phyloP scores from a whole-genome alignment of 1,140 invertebrate genomes.

The Drosophila lacertosa region DNA sequence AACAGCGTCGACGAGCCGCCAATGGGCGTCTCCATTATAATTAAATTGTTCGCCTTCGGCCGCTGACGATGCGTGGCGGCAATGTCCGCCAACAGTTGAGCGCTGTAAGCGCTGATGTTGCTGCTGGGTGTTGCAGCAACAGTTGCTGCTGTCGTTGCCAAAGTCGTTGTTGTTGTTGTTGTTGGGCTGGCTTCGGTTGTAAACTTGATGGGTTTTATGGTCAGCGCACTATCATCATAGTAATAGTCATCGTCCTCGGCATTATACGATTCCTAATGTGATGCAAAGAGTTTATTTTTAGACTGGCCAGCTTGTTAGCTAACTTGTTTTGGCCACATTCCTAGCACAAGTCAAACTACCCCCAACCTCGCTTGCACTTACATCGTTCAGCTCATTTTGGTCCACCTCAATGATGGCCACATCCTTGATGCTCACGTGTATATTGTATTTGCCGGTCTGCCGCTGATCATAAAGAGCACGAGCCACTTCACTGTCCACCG shows the following conservation, averaged over 20 bases:
- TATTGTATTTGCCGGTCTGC: slow-evolving; percentile 90
- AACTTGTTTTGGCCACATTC: slow-evolving; percentile 53
- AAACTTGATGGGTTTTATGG: slow-evolving; percentile 75
- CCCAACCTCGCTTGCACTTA: slow-evolving; percentile 73
- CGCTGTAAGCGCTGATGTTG: slow-evolving; percentile 47
- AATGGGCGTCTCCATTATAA: slow-evolving; percentile 62
- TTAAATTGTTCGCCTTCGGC: slow-evolving; percentile 53
- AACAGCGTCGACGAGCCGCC: slow-evolving; percentile 36
- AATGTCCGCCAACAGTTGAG: slow-evolving; percentile 60
- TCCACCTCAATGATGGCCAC: slow-evolving; percentile 89
- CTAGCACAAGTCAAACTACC: not conserved
- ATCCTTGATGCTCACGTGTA: slow-evolving; percentile 91
- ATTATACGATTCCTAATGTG: slow-evolving; percentile 69
- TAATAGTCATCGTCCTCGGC: slow-evolving; percentile 80
- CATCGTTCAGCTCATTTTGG: slow-evolving; percentile 85
- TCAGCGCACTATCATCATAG: slow-evolving; percentile 79
- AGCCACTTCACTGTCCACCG: slow-evolving; percentile 25
- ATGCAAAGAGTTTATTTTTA: slow-evolving; percentile 63
- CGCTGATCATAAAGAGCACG: slow-evolving; percentile 87
- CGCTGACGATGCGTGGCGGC: slow-evolving; percentile 42
- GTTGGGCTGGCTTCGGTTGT: slow-evolving; percentile 41
- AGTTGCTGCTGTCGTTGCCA: slow-evolving; percentile 6
- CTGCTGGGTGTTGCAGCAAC: slow-evolving; percentile 6
- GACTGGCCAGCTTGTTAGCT: slow-evolving; percentile 26
- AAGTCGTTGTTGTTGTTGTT: slow-evolving; percentile 24